These are phyloP conservation scores for Lasiurus cinereus DNA, from an alignment of 2,113 vertebrate genomes.

Conservation along the genomic window DNA sequence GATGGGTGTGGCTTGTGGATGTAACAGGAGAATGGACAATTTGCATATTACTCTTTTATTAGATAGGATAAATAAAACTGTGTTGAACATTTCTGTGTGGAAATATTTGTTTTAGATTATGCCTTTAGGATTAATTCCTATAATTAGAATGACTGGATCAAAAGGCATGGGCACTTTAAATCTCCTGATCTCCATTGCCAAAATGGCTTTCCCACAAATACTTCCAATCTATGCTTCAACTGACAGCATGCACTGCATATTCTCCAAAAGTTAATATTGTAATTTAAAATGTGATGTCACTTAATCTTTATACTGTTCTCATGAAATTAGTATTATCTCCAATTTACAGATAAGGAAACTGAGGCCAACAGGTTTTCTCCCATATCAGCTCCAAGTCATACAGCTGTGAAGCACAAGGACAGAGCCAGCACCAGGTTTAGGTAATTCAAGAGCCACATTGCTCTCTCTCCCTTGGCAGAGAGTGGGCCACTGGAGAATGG, in stretches of 20 bases:
- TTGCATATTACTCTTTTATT: too few relatives aligned
- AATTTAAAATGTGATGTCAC: background rate
- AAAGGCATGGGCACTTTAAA: background rate
- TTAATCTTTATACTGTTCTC: background rate
- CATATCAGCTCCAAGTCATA: background rate
- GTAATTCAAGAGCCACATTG: rapidly evolving
- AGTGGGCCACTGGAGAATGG: background rate
- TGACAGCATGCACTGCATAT: background rate
- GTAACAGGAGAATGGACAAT: too few relatives aligned
- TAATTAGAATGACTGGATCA: background rate
- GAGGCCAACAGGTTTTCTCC: background rate
- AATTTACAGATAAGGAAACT: constrained; percentile 38
- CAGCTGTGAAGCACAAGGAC: background rate
- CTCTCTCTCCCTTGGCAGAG: background rate
- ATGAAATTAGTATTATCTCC: background rate
- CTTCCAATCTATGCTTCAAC: background rate
- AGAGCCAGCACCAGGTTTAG: background rate
- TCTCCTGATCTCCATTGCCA: background rate
- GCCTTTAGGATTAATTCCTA: background rate
- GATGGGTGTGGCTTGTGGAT: too few relatives aligned
- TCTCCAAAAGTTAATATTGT: background rate
- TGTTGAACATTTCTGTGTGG: background rate
- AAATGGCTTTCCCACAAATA: constrained; percentile 8
- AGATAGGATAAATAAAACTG: background rate
- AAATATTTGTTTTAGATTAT: background rate